These are phyloP conservation scores for Siniperca scherzeri DNA, from an alignment of 2,797 vertebrate species.

Conservation along the genomic window DNA sequence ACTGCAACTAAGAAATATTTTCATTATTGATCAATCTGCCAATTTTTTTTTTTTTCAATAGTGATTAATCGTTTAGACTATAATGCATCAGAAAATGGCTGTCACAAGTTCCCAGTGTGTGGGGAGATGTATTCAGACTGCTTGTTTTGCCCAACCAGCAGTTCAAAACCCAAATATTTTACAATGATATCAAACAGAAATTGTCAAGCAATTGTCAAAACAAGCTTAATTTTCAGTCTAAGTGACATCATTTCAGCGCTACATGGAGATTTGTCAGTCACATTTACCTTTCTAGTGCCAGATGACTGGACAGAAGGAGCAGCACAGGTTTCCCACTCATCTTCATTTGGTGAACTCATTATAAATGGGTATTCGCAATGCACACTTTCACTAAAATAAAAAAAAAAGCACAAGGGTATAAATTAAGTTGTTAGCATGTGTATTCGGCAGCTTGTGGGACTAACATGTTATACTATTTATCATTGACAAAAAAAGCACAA, in stretches of 20 bases:
- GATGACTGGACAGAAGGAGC: background rate
- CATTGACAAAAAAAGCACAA: background rate
- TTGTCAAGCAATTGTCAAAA: too few relatives aligned
- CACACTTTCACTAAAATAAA: slow-evolving; percentile 18
- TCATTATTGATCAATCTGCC: background rate
- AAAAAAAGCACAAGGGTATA: background rate
- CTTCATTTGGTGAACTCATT: slow-evolving; percentile 33
- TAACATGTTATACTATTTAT: background rate
- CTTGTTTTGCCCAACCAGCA: background rate
- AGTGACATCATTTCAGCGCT: background rate
- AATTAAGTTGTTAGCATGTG: background rate
- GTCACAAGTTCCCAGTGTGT: background rate
- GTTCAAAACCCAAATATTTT: background rate
- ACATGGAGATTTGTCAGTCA: background rate
- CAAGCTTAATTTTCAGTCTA: too few relatives aligned
- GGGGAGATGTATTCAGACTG: background rate
- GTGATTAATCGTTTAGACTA: background rate
- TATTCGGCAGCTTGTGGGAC: background rate
- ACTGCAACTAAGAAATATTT: background rate
- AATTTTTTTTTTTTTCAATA: background rate
- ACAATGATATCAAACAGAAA: background rate
- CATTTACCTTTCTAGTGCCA: slow-evolving; percentile 31
- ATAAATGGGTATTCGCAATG: background rate
- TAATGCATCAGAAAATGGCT: background rate
- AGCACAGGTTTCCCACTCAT: background rate